Evolutionary conservation across 2,888 invertebrate species (phyloP).

Genomic region (Lasioglossum lativentre): DNA sequence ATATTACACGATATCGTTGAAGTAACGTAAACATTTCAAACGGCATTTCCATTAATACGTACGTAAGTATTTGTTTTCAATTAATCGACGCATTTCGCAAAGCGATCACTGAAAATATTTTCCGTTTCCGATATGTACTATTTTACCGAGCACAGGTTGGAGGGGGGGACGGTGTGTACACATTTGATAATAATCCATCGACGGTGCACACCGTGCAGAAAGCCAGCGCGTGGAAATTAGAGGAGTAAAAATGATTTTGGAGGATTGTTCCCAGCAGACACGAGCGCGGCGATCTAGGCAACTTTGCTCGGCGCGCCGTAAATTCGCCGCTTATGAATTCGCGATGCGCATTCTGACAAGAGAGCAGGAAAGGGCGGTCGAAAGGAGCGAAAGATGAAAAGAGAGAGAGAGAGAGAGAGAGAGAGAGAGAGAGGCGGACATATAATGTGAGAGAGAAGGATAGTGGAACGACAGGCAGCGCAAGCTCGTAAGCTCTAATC

Average conservation of each 20-base stretch:
- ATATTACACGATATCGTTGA: neutral
- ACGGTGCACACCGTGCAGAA: neutral
- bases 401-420: neutral
- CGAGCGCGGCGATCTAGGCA: neutral
- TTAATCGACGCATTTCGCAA: neutral
- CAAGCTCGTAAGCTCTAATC: constrained; percentile 60
- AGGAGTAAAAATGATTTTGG: neutral
- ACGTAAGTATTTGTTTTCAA: neutral
- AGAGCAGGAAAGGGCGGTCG: neutral
- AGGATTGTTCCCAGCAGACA: neutral
- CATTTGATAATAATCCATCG: neutral
- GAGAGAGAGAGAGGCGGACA: neutral
- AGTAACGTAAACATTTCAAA: neutral
- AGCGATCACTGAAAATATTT: neutral
- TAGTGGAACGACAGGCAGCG: constrained; percentile 1
- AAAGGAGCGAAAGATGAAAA: neutral
- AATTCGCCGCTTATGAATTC: constrained; percentile 46
- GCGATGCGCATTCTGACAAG: constrained; percentile 2
- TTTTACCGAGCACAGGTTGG: neutral
- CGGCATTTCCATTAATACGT: neutral
- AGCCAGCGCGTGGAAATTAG: neutral
- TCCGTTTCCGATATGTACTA: no score
- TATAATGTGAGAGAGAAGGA: no score
- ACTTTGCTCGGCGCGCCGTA: neutral
- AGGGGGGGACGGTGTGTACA: neutral